A percentile compares a stretch with the other conserved stretches of the same genome.
Conservation (phyloP, 2,797 vertebrate species). For the Diplodus sargus region DNA sequence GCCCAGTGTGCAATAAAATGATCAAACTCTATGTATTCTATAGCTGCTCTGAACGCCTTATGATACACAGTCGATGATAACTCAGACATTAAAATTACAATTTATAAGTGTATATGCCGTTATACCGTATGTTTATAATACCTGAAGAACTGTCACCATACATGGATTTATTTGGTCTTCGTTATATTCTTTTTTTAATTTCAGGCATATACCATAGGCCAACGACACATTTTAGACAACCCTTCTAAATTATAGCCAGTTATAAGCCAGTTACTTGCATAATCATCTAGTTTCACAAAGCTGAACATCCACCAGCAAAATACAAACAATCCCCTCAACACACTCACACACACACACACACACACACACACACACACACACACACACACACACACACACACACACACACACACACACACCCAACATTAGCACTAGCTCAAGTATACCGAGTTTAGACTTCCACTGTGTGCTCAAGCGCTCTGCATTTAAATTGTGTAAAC, state of each 20-base stretch:
- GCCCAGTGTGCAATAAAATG: not conserved
- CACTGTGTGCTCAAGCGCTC: slow-evolving; percentile 63
- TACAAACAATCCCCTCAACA: slow-evolving; percentile 44
- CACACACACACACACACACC: slow-evolving; percentile 17
- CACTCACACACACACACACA: slow-evolving; percentile 10
- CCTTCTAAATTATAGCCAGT: not conserved
- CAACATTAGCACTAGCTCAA: slow-evolving; percentile 36
- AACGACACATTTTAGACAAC: not conserved
- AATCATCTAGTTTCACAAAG: slow-evolving; percentile 34
- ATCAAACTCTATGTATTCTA: not conserved
- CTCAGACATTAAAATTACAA: not conserved
- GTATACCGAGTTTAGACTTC: slow-evolving; percentile 53
- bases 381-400: slow-evolving; percentile 13
- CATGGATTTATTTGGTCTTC: not conserved
- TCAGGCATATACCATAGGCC: not conserved
- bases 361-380: slow-evolving; percentile 23
- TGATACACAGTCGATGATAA: not conserved
- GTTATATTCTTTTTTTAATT: not conserved
- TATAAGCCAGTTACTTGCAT: slow-evolving; percentile 26
- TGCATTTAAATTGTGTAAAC: slow-evolving; percentile 81
- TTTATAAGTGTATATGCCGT: not conserved
- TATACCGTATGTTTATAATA: not conserved
- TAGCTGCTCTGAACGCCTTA: not conserved
- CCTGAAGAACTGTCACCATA: not conserved
- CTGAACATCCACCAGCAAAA: slow-evolving; percentile 40